These are phyloP conservation scores for Ciona savignyi DNA, from an alignment of 23 tunicate species.

Conservation along the genomic window DNA sequence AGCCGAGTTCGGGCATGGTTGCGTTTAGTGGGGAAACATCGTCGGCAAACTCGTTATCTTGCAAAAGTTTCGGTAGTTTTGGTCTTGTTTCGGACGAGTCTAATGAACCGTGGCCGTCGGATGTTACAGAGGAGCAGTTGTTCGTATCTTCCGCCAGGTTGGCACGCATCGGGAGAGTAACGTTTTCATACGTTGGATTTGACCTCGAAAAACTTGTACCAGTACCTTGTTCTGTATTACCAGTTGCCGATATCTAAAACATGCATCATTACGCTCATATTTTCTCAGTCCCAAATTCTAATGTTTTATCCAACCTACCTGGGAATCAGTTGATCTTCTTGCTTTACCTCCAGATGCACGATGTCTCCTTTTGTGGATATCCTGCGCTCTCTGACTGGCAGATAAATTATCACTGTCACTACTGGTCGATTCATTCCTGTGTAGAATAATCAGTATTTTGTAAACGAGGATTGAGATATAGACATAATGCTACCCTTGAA, in stretches of 20 bases:
- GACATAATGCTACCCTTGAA: too few relatives aligned
- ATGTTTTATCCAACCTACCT: not conserved
- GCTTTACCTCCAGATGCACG: slow-evolving; percentile 60
- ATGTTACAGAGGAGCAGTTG: not conserved
- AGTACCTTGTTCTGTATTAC: slow-evolving; percentile 11
- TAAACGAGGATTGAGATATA: too few relatives aligned
- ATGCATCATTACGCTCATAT: not conserved
- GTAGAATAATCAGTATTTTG: too few relatives aligned
- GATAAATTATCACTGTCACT: slow-evolving; percentile 21
- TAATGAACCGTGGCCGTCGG: slow-evolving; percentile 58
- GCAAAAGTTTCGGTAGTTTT: slow-evolving; percentile 43
- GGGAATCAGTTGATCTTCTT: slow-evolving; percentile 33
- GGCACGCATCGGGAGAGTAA: slow-evolving; percentile 15
- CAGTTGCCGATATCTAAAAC: not conserved
- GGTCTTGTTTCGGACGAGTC: slow-evolving; percentile 85
- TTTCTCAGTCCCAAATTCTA: not conserved
- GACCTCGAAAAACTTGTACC: slow-evolving; percentile 50
- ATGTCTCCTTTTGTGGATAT: slow-evolving; percentile 45
- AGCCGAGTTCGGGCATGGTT: slow-evolving; percentile 22
- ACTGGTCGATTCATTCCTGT: slow-evolving; percentile 30
- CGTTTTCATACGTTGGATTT: slow-evolving; percentile 51
- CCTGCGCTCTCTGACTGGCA: slow-evolving; percentile 6
- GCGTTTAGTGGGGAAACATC: slow-evolving; percentile 12
- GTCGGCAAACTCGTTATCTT: not conserved
- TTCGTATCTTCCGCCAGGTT: not conserved